A percentile compares a stretch with the other conserved stretches of the same genome.
These are phyloP conservation scores for Alaudala cheleensis DNA, from an alignment of 2,113 vertebrate genomes.

Conservation along the genomic window DNA sequence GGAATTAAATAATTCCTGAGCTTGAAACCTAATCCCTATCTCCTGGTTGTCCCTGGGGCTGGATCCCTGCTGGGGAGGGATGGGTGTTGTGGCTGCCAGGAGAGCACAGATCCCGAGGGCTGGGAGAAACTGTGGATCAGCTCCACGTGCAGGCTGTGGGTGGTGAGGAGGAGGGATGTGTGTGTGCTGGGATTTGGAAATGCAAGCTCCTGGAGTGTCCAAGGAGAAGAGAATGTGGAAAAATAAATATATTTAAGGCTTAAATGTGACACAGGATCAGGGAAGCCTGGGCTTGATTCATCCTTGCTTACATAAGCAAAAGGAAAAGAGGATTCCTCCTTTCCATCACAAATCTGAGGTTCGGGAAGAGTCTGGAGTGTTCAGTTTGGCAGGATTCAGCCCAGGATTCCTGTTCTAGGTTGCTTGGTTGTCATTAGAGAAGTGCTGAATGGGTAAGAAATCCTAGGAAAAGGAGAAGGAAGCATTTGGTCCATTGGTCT, in stretches of 20 bases:
- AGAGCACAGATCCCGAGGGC: not conserved
- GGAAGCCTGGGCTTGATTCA: not conserved
- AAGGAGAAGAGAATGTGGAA: not conserved
- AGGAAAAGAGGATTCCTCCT: not conserved
- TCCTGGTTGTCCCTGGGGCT: not conserved
- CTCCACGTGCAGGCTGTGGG: not conserved
- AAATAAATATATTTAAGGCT: not conserved
- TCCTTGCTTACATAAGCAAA: not conserved
- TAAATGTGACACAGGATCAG: not conserved
- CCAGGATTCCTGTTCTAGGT: not conserved
- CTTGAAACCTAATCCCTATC: not conserved
- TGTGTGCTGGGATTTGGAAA: not conserved
- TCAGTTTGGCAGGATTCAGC: not conserved
- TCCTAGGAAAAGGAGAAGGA: not conserved
- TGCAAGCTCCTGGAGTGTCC: not conserved
- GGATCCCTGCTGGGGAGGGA: not conserved
- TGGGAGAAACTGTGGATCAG: not conserved
- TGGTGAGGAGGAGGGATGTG: constrained; percentile 14
- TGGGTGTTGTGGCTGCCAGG: not conserved
- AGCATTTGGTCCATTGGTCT: not conserved
- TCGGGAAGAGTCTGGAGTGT: not conserved
- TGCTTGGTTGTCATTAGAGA: not conserved
- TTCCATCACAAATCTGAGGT: not conserved
- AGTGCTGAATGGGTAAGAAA: accelerated
- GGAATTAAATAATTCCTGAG: not conserved